Evolutionary conservation across 1,140 invertebrate species (phyloP), one percentile per base, ranked within the genome.

Genomic region (Anthonomus grandis): DNA sequence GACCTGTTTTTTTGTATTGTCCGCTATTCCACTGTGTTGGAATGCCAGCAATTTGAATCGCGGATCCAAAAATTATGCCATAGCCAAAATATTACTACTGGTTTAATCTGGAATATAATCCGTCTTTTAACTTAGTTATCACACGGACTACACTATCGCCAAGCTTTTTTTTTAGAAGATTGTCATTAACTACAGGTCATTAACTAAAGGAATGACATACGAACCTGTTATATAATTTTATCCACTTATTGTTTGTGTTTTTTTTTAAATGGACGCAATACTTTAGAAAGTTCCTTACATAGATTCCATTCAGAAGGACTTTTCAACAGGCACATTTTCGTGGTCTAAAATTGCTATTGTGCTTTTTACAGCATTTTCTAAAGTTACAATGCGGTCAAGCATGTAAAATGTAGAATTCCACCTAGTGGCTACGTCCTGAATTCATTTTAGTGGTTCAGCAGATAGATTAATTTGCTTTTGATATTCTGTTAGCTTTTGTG

Each of bases 371-470:
- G 52, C 17, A 15, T 65, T 36, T 52, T 62, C 57, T 48, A 71
- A 50, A 41, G 45, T 13, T 5, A 67, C 21, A 48, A 71, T 69
- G 19, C 70, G 42, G 27, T 71, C 51, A 10, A 72, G 12, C 70
- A 74, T 72, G 31, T 64, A 55, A 13, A 62, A 63, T 4, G 57
- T 65, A 2, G 68, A 71, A 50, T 72, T 74, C 69, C 73, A 75
- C 6, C 71, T 53, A 0, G 69, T 74, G 18, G 56, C 42, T 0
- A 71, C 67, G 3, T 60, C 39, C 63, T 70, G 63, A 8, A 68
- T 67, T 8, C 72, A 44, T 8, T 44, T 60, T 41, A 61, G 62
- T 44, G 54, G 61, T 5, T 63, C 61, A 64, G 42, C 48, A 55
- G 22, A 25, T n/a, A n/a, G n/a, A 37, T 42, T 22, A 31, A 42